Conservation (phyloP, 2,888 invertebrate genomes). For the Atethmia centrago region DNA sequence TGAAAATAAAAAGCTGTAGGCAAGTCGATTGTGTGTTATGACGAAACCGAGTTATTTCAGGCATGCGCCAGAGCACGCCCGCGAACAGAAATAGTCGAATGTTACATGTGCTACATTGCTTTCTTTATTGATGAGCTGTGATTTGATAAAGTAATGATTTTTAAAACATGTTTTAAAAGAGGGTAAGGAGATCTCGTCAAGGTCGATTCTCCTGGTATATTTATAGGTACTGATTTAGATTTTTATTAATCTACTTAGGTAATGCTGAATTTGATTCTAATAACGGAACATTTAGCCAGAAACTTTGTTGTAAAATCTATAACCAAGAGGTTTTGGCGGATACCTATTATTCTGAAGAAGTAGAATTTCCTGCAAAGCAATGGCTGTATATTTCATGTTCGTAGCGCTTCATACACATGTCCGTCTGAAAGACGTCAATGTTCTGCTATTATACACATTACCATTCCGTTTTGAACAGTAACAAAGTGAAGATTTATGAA, state of each 20-base stretch:
- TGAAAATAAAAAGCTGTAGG: conserved; percentile 69
- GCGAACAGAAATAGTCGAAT: conserved; percentile 69
- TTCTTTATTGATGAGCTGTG: conserved; percentile 47
- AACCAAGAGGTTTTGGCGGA: not conserved
- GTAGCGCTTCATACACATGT: conserved; percentile 18
- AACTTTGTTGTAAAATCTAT: not conserved
- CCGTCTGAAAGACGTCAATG: conserved; percentile 39
- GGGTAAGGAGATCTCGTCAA: not conserved
- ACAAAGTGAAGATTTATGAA: conserved; percentile 38
- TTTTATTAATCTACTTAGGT: not conserved
- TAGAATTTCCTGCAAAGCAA: conserved; percentile 2
- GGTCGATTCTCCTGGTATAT: not conserved
- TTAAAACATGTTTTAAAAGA: not conserved
- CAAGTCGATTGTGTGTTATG: conserved; percentile 67
- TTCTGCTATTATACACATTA: conserved; percentile 4
- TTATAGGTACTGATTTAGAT: not conserved
- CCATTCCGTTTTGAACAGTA: conserved; percentile 24
- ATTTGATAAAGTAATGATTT: conserved; percentile 36
- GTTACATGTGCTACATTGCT: conserved; percentile 56
- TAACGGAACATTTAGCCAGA: no score
- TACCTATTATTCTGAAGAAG: conserved; percentile 5
- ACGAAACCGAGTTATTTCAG: conserved; percentile 78
- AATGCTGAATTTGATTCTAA: no score
- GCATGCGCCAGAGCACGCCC: conserved; percentile 67
- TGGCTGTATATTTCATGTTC: conserved; percentile 7